These are phyloP conservation scores for Onychomys leucogaster DNA, from an alignment of 2,797 vertebrate genomes.

Conservation along the genomic window DNA sequence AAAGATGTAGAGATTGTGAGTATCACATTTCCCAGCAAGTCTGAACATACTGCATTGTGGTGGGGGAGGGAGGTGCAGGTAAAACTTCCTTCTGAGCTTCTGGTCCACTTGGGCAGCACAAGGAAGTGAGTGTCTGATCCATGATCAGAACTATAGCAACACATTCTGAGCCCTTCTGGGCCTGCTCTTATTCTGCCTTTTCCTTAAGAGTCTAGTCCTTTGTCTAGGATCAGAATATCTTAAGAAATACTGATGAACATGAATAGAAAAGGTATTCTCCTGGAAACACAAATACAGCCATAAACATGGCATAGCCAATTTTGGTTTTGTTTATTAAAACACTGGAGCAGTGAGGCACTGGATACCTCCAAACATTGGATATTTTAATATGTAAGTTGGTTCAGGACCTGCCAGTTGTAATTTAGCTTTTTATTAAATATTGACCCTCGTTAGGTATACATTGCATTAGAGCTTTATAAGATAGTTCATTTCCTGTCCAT, in stretches of 20 bases:
- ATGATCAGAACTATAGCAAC: not conserved
- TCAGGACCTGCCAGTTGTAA: not conserved
- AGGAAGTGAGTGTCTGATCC: not conserved
- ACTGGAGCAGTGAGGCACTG: not conserved
- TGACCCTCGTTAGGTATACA: not conserved
- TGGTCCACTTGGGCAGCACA: not conserved
- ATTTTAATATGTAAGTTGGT: conserved; percentile 7
- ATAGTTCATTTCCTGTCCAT: conserved; percentile 14
- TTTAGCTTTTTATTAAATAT: not conserved
- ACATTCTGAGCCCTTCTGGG: not conserved
- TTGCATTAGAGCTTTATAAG: not conserved
- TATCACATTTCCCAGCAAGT: conserved; percentile 19
- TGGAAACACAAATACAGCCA: not conserved
- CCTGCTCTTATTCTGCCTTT: not conserved
- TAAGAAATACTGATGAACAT: not conserved
- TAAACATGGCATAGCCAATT: not conserved
- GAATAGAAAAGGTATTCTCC: not conserved
- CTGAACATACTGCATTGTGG: not conserved
- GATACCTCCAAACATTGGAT: not conserved
- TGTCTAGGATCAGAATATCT: not conserved
- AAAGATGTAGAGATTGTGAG: conserved; percentile 38
- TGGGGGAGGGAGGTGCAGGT: not conserved
- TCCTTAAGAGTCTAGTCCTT: not conserved
- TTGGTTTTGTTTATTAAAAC: conserved; percentile 4
- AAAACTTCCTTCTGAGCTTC: not conserved